Evolutionary conservation across 2,797 vertebrate genomes (phyloP), one percentile per base, ranked within the genome.

Genomic region (Protonibea diacanthus): DNA sequence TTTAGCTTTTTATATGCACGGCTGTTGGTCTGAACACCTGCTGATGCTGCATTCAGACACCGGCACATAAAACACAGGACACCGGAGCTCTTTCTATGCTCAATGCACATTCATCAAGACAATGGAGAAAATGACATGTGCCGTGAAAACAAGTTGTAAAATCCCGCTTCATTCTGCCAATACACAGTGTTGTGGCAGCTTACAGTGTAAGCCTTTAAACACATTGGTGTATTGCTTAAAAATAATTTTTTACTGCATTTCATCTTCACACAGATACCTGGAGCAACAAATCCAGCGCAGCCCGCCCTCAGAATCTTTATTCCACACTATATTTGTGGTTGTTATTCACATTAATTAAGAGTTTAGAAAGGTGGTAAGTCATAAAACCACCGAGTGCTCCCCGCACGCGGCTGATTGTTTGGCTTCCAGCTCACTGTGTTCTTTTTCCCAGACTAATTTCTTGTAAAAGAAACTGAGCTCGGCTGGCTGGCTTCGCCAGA

Each of bases 371-470:
- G 27, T 29, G 42, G 40, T 1, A 6, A 18, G 40, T 27, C 13
- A 9, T 18, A 18, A 20, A 38, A 23, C 14, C 9, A 23, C n/a
- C 27, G 44, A 27, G 23, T 56, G 4, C 51, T 62, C 12, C 11
- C 48, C 1, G 0, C 12, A 29, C 48, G 33, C 29, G 52, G 29
- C 40, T n/a, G 58, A 66, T 57, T 65, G 18, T 4, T 62, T 61
- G 17, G 29, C 13, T 60, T 55, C 8, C 18, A 61, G 38, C 49
- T 47, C 44, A 18, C 60, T 61, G 44, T 21, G 17, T 15, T 71
- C n/a, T 55, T 56, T n/a, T 69, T 61, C 25, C 23, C 61, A 57
- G 47, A 66, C 29, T 58, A 74, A 69, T 65, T 60, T 58, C 14
- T 63, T 53, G 27, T 21, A 27, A 12, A 67, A 20, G 12, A 74